Evolutionary conservation across 2,113 vertebrate species (phyloP), one percentile per base, ranked within the genome.

Genomic region (Arenaria interpres): DNA sequence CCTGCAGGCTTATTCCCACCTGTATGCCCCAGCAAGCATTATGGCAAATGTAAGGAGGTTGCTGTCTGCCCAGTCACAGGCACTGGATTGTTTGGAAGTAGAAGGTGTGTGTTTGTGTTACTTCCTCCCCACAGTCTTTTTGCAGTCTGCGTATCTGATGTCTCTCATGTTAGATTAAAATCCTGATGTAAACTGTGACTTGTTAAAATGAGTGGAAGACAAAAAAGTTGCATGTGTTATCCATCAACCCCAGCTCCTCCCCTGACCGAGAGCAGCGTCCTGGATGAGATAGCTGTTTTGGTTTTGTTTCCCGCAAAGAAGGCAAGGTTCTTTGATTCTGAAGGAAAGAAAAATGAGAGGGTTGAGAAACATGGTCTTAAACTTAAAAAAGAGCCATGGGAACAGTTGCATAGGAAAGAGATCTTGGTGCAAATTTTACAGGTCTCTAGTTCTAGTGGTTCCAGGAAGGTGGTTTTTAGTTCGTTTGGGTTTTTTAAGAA

Each of bases 131-230:
- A 4, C 37, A 51, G 12, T 51, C 14, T 62, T 85, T 66, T 81
- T 74, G 19, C 54, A 68, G 24, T 54, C 32, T 59, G 1, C 53
- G 5, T 57, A 57, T 87, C 51, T 93, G 39, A 53, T 81, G 7
- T 57, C 10, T 78, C 37, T 76, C 45, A 71, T 56, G 30, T 68
- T 89, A 53, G 39, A 76, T 79, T 68, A 79, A 72, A 92, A 83
- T 64, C 39, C 33, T 51, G 9, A 39, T 88, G 33, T 68, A 90
- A 92, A 69, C 45, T 35, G 14, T 30, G 59, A 53, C 59, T 80
- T 86, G 63, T 88, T 90, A 39, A 60, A 92, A 79, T 75, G 77
- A 90, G 54, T 85, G 24, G 59, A 19, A n/a, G 20, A 28, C 33
- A 66, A 56, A 43, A n/a, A 64, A 45, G 6, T 69, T 67, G 14